These are phyloP conservation scores for Propithecus perrieri DNA, from an alignment of 2,797 vertebrate species.

Conservation along the genomic window DNA sequence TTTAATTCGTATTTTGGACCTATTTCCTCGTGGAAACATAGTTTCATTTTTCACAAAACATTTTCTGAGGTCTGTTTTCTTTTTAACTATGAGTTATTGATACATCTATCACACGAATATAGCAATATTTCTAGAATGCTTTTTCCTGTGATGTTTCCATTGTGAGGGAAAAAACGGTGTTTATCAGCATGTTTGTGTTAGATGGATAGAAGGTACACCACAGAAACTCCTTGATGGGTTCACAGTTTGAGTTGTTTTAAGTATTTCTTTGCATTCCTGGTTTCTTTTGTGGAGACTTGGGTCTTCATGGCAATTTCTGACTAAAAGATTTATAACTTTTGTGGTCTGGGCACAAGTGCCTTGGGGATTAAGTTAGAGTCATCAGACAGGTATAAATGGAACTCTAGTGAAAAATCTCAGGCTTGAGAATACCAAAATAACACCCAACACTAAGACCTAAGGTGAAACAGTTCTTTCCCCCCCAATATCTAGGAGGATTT, in stretches of 20 bases:
- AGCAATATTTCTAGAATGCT: constrained; percentile 2
- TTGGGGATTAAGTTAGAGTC: background rate
- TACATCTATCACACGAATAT: background rate
- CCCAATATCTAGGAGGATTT: background rate
- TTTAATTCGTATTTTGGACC: constrained; percentile 13
- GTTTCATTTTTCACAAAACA: background rate
- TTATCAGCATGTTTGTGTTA: background rate
- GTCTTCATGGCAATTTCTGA: constrained; percentile 23
- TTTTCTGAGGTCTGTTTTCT: background rate
- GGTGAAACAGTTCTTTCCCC: background rate
- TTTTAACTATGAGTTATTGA: background rate
- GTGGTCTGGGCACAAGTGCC: background rate
- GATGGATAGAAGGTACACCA: background rate
- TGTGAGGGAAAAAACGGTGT: no score
- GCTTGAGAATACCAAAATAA: background rate
- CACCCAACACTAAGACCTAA: background rate
- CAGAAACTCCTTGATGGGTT: background rate
- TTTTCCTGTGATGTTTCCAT: background rate
- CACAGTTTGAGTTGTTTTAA: constrained; percentile 21
- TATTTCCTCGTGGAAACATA: background rate
- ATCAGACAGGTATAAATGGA: background rate
- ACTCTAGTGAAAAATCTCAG: background rate
- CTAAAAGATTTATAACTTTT: background rate
- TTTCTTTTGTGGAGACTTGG: background rate
- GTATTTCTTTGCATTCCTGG: background rate